Evolutionary conservation across 2,797 vertebrate species (phyloP), one percentile per base, ranked within the genome.

Genomic region (Acanthurus lineatus): DNA sequence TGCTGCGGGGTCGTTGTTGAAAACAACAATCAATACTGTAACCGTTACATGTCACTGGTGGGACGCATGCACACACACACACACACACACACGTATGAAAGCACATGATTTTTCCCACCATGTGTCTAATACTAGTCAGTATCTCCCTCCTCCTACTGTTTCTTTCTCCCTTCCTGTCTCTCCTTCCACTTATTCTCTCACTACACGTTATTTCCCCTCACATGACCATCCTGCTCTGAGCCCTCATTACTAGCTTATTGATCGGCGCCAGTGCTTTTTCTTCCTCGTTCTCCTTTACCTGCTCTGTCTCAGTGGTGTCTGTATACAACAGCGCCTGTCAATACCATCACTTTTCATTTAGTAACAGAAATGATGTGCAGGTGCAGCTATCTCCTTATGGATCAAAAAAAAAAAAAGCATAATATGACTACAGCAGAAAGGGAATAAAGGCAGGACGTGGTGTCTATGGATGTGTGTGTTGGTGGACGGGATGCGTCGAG

Each of bases 11-110:
- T 88, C 86, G 82, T 82, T 28, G 45, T 15, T 15, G 70, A 73
- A 81, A 89, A 86, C 83, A 82, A 38, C 80, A n/a, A 83, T 91
- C 89, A 76, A 88, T 93, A 86, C 73, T 60, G 61, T 25, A 16
- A 11, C 58, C 44, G 35, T 72, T 42, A 64, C 38, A 66, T 86
- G 60, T 83, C 81, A 75, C 63, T 42, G 25, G 69, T 40, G 59
- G 57, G 67, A 75, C 6, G 9, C 75, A 22, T 52, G 69, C 38
- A 69, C 52, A 38, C 75, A 57, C 40, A 69, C 52, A 38, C 75
- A 57, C 40, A 69, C 9, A 1, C 32, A 35, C 32, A 35, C 6
- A 35, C 32, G 32, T 56, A 54, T 54, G 17, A 73, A 73, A 61
- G 52, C 59, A 73, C 53, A 65, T 54, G 15, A 69, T 6, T 72